Evolutionary conservation across 2,888 invertebrate genomes (phyloP), one percentile per base, ranked within the genome.

Genomic region (Drosophila limbata): DNA sequence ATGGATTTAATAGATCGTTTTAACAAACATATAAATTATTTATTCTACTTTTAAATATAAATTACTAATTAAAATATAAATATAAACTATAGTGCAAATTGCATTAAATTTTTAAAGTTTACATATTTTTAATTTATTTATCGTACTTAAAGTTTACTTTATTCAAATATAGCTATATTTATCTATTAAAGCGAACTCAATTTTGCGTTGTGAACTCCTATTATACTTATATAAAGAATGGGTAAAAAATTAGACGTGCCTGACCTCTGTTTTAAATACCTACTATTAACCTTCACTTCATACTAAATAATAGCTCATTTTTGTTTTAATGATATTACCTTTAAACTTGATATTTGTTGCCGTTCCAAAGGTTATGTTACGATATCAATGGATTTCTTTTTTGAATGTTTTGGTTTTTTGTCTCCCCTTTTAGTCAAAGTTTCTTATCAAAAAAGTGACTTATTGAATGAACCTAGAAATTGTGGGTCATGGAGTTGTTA

Each of bases 351-450:
- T 28, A 47, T 15, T 21, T n/a, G n/a, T 50, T n/a, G 6, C n/a
- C 9, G 11, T 53, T n/a, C 15, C 31, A 44, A 55, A 55, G 55
- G n/a, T 44, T 44, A 9, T 21, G 31, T 21, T 42, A n/a, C 19
- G 5, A 31, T 42, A 19, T n/a, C 19, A 19, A 37, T 21, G 10
- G 10, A 10, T 9, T 35, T 2, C 13, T 13, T 35, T 39, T 28
- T 40, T 13, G 28, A 21, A n/a, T n/a, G 19, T n/a, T 52, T 15
- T 10, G 15, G 4, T 10, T 37, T 51, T 13, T 35, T 39, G 4
- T 21, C 21, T 21, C 21, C 10, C 5, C 10, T 11, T 17, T 55
- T 21, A 33, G 42, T 55, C 55, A 55, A 21, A 19, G 13, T n/a
- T 19, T n/a, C 15, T 55, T 56, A 44, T 56, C 33, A 6, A 6